Base-by-base conservation (phyloP, 1,140 invertebrate genomes). In the Drosophila paulistorum region DNA sequence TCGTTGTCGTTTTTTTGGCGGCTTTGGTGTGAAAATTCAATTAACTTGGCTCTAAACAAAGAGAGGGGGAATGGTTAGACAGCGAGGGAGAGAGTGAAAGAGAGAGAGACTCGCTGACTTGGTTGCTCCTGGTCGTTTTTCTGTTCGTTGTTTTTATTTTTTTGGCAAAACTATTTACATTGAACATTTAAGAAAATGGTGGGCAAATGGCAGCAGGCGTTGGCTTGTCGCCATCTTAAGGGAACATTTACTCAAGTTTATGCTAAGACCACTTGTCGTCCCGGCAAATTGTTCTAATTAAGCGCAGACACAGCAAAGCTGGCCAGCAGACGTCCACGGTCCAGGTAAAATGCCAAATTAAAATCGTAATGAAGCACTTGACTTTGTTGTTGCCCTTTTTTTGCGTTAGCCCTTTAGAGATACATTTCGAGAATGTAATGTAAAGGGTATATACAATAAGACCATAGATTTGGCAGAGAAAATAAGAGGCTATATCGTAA, bases 231-330 rank as follows among this genome's bases (percentile, higher is more conserved):
- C 71, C 78, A 62, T 77, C 77, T 77, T 76, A 60, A 74, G 54
- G 67, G 20, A 20, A 69, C 74, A 65, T 71, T 82, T 68, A 62
- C 62, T 64, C 66, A 77, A 81, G 79, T 70, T 73, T 61, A 71
- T 73, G 73, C 54, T 65, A 67, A 87, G 79, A 71, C 85, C 83
- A 87, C 83, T 86, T 82, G 76, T 82, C 73, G 69, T 76, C 59
- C 72, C 68, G 42, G 76, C 79, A 83, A 86, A 87, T 87, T 87
- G 83, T 72, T 74, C 83, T 87, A 87, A 87, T 87, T 87, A 86
- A 87, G 83, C 72, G 17, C 65, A 76, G 75, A 48, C 68, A 68
- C 42, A 65, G 51, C 65, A 51, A 58, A 66, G 58, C 68, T 68
- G 45, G 65, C 58, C 65, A 4, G 1, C n/a, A 30, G 66, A 33